Conservation (phyloP, 2,113 vertebrate species). For the Rhabdomys dilectus region DNA sequence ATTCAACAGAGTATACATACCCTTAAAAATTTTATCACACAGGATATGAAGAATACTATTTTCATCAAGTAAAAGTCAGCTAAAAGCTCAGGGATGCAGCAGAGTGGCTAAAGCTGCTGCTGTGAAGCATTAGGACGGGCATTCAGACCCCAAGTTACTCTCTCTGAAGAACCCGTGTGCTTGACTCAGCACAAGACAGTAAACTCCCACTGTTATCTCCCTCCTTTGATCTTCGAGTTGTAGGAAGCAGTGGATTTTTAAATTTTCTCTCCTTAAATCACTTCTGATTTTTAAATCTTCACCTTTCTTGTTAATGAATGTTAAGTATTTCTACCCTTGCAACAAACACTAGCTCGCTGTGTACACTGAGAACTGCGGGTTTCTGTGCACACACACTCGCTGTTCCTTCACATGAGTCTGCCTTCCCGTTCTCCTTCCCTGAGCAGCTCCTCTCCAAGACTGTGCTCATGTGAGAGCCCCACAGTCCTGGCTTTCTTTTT, state of each 20-base stretch:
- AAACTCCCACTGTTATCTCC: background rate
- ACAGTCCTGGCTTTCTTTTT: background rate
- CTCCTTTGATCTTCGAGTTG: slow-evolving; percentile 4
- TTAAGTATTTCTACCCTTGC: background rate
- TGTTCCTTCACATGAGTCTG: background rate
- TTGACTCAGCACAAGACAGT: slow-evolving; percentile 33
- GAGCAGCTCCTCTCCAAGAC: slow-evolving; percentile 39
- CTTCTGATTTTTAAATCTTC: slow-evolving; percentile 6
- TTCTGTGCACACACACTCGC: background rate
- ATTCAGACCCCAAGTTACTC: background rate
- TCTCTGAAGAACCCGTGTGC: slow-evolving; percentile 18
- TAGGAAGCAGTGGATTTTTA: slow-evolving; percentile 32
- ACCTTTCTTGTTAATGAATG: slow-evolving; percentile 25
- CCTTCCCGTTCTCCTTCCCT: background rate
- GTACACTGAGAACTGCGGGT: background rate
- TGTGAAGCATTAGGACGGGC: background rate
- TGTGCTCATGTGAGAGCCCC: background rate
- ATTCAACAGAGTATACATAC: background rate
- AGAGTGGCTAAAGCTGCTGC: background rate
- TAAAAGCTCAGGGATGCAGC: background rate
- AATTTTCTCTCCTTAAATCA: background rate
- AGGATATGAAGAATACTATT: too few species aligned
- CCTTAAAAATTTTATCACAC: background rate
- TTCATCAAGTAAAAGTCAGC: background rate
- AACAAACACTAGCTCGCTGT: background rate